These are phyloP conservation scores for Struthio camelus DNA, from an alignment of 2,113 vertebrate genomes.

Conservation along the genomic window DNA sequence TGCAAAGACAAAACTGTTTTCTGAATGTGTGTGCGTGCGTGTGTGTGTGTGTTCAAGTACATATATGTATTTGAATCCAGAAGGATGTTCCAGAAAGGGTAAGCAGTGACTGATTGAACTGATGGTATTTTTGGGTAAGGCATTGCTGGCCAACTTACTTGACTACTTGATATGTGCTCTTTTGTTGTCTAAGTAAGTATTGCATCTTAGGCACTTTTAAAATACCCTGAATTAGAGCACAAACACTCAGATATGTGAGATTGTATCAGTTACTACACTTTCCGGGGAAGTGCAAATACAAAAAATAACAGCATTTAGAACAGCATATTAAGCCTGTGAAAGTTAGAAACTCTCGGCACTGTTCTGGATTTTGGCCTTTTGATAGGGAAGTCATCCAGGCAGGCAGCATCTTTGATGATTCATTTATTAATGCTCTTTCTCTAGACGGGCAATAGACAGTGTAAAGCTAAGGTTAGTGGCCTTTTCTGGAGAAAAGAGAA, in stretches of 20 bases:
- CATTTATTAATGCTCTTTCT: not conserved
- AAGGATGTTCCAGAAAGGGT: not conserved
- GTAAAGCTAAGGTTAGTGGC: not conserved
- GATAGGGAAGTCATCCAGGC: not conserved
- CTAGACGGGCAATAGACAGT: not conserved
- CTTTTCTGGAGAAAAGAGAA: not conserved
- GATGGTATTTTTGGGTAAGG: not conserved
- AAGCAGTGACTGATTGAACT: not conserved
- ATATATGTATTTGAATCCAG: not conserved
- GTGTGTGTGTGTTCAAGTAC: not conserved
- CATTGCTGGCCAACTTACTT: not conserved
- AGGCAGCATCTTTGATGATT: not conserved
- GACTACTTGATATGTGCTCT: not conserved
- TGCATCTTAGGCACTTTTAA: not conserved
- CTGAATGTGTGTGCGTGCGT: not conserved
- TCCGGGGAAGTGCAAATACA: not conserved
- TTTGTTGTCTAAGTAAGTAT: not conserved
- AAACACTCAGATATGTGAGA: not conserved
- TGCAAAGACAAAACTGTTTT: not conserved
- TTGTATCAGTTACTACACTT: not conserved
- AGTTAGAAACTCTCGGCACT: not conserved
- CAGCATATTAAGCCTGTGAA: not conserved
- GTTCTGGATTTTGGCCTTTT: not conserved
- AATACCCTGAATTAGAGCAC: not conserved
- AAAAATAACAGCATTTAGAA: not conserved